Evolutionary conservation across 2,888 invertebrate species (phyloP), one percentile per base, ranked within the genome.

Genomic region (Lacanobia oleracea): DNA sequence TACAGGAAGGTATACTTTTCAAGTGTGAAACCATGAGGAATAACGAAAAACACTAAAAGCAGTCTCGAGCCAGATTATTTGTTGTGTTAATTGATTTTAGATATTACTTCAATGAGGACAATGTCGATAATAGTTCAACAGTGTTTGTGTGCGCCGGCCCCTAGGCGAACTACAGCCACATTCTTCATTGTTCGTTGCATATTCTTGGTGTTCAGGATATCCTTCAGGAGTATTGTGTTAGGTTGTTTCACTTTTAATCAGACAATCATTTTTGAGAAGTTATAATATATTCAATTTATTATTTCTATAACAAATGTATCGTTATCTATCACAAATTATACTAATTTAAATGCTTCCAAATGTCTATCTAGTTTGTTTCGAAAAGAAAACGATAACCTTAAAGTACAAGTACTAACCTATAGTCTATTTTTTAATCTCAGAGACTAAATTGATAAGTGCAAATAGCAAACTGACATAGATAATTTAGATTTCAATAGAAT

Each of bases 311-410:
- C 16, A n/a, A 2, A 66, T 27, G 4, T 50, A 14, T 50, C 7
- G 7, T n/a, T 23, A 14, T 8, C 1, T 68, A 14, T 18, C 8
- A 21, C 16, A 53, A 27, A 53, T 33, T 66, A 9, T 37, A 21
- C n/a, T 48, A 8, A 48, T 56, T 53, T 37, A 1, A 18, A 48
- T 48, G 18, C 10, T 18, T 18, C 18, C 18, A 8, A 48, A 48
- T 48, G 1, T 48, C 16, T 18, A 48, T 18, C 16, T 37, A 18
- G 12, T 33, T 64, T 54, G 50, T 62, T 64, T 85, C 87, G 83
- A 87, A 87, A 86, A 74, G 77, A 77, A 75, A 81, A 87, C 87
- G 56, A 72, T 79, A 85, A 84, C 72, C 33, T 43, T 1, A 37
- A 57, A 12, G 16, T 57, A 54, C 1, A n/a, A 21, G 50, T 27